These are phyloP conservation scores for Ophiothrix spiculata DNA, from an alignment of 35 echinoderm and acorn worm species.

Conservation along the genomic window DNA sequence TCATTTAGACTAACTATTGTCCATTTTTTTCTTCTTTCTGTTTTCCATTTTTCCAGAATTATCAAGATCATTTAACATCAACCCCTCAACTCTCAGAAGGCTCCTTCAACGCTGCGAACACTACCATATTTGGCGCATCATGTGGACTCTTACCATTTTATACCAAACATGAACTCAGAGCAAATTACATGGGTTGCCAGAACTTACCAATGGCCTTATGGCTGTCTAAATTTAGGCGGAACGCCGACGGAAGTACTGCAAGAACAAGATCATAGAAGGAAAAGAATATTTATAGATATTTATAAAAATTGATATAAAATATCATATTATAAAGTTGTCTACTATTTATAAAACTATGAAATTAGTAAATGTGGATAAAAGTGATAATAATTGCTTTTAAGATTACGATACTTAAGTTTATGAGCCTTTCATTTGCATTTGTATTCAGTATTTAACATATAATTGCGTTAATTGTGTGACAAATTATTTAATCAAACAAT, in stretches of 20 bases:
- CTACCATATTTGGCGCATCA: slow-evolving; percentile 78
- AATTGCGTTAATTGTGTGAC: too few relatives aligned
- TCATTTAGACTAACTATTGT: too few relatives aligned
- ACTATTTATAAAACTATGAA: not conserved
- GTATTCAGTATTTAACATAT: too few relatives aligned
- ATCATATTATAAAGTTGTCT: not conserved
- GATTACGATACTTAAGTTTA: too few relatives aligned
- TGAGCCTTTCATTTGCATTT: too few relatives aligned
- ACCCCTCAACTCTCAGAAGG: slow-evolving; percentile 60
- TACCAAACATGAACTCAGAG: slow-evolving; percentile 54
- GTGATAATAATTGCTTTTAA: too few relatives aligned
- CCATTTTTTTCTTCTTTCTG: too few relatives aligned
- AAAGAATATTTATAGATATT: not conserved
- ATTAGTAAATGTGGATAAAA: too few relatives aligned
- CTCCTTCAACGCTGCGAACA: slow-evolving; percentile 48
- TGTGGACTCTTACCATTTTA: slow-evolving; percentile 64
- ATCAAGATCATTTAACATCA: slow-evolving; percentile 58
- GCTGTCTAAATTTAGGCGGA: slow-evolving; percentile 40
- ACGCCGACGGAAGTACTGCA: not conserved
- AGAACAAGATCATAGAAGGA: not conserved
- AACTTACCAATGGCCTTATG: slow-evolving; percentile 69
- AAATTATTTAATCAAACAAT: too few relatives aligned
- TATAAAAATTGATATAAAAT: not conserved
- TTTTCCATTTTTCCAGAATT: too few relatives aligned
- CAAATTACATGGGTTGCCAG: slow-evolving; percentile 85